Conservation (phyloP, 2,797 vertebrate species). For the Rhodeus uyekii region DNA sequence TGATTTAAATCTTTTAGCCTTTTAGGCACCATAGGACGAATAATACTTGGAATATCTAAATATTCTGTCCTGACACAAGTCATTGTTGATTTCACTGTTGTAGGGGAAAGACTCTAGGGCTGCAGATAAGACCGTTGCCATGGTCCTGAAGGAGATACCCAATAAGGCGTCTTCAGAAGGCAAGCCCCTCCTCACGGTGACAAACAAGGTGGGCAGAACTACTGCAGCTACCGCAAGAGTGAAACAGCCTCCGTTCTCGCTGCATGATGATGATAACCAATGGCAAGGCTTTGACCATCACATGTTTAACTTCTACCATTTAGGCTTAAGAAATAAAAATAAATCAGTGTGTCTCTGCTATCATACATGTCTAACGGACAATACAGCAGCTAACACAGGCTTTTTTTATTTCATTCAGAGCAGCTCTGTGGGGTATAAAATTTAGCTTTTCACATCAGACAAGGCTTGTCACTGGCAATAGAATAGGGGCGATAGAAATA, state of each 20-base stretch:
- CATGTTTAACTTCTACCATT: slow-evolving; percentile 66
- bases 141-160: slow-evolving; percentile 99
- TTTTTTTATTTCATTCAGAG: slow-evolving; percentile 65
- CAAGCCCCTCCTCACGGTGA: slow-evolving; percentile 99
- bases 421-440: slow-evolving; percentile 77
- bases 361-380: slow-evolving; percentile 49
- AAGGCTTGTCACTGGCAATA: slow-evolving; percentile 22
- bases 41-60: slow-evolving; percentile 54
- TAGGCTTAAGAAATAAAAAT: slow-evolving; percentile 61
- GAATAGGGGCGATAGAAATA: slow-evolving; percentile 15
- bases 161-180: slow-evolving; percentile 99
- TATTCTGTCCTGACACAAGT: slow-evolving; percentile 86
- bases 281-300: slow-evolving; percentile 68
- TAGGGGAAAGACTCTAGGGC: slow-evolving; percentile 99
- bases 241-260: slow-evolving; percentile 54
- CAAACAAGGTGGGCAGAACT: slow-evolving; percentile 98
- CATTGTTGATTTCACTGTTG: slow-evolving; percentile 99
- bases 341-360: slow-evolving; percentile 59
- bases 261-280: slow-evolving; percentile 60
- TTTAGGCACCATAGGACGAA: slow-evolving; percentile 45
- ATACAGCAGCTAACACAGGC: slow-evolving; percentile 39
- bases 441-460: slow-evolving; percentile 14
- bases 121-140: slow-evolving; percentile 99
- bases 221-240: slow-evolving; percentile 69
- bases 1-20: slow-evolving; percentile 8